phyloP scores from a whole-genome alignment of 2,113 vertebrate genomes.

The Synchiropus splendidus region DNA sequence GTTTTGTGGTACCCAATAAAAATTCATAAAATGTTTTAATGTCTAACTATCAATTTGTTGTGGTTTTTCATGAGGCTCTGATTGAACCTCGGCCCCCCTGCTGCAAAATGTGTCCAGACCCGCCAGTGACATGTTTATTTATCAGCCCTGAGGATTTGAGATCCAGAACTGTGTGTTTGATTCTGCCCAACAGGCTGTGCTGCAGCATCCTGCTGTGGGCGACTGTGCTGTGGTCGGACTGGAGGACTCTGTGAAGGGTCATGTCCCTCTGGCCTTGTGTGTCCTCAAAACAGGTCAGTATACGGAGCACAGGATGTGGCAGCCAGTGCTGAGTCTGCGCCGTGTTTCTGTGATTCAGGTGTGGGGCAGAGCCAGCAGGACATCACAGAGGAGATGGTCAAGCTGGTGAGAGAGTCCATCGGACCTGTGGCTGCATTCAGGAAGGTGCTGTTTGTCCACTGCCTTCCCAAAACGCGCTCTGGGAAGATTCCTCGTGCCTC shows the following conservation, averaged over 20 bases:
- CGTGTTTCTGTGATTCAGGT: slow-evolving; percentile 50
- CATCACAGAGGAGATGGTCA: slow-evolving; percentile 73
- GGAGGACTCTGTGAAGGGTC: slow-evolving; percentile 86
- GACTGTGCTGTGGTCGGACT: slow-evolving; percentile 94
- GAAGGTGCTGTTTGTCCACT: slow-evolving; percentile 76
- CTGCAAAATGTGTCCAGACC: too few species aligned
- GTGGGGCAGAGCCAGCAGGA: slow-evolving; percentile 52
- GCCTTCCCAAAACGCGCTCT: slow-evolving; percentile 88
- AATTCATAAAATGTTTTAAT: too few species aligned
- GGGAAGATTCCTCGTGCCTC: slow-evolving; percentile 89
- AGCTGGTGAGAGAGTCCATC: slow-evolving; percentile 72
- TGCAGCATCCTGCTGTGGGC: slow-evolving; percentile 74
- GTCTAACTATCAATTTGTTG: not conserved
- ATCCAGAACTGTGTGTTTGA: too few species aligned
- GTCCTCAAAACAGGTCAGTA: slow-evolving; percentile 80
- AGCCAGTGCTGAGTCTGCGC: not conserved
- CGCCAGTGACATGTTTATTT: too few species aligned
- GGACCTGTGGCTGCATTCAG: slow-evolving; percentile 89
- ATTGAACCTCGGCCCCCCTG: too few species aligned
- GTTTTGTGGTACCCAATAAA: too few species aligned
- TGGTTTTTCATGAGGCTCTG: not conserved
- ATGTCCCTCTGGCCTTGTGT: slow-evolving; percentile 84
- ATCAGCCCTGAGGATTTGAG: too few species aligned
- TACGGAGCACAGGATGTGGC: not conserved
- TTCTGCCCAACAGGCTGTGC: slow-evolving; percentile 63